Conservation (phyloP, 2,888 invertebrate genomes). For the Nesidiocoris tenuis region DNA sequence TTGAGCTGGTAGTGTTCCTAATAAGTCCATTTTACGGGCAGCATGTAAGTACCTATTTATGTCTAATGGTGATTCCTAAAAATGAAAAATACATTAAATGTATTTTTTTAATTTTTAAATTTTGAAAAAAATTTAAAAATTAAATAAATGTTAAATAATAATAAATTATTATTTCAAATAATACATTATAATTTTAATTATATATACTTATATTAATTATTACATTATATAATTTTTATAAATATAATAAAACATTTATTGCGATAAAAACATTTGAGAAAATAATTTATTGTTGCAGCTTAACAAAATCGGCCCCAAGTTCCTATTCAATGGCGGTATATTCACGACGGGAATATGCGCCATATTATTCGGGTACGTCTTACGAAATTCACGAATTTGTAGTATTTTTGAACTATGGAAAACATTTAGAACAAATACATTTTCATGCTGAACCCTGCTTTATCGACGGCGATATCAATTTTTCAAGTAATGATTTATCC, state of each 20-base stretch:
- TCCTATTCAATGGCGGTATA: slow-evolving; percentile 79
- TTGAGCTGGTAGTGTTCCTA: slow-evolving; percentile 78
- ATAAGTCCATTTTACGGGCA: slow-evolving; percentile 81
- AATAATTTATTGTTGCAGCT: slow-evolving; percentile 56
- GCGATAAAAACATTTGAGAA: not conserved
- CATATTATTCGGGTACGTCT: slow-evolving; percentile 75
- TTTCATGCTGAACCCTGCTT: too few relatives aligned
- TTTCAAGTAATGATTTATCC: too few relatives aligned
- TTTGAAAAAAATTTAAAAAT: not conserved
- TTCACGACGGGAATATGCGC: slow-evolving; percentile 80
- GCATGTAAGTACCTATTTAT: slow-evolving; percentile 63
- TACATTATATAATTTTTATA: too few relatives aligned
- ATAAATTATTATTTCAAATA: too few relatives aligned
- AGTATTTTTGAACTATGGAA: too few relatives aligned
- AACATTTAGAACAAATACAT: too few relatives aligned
- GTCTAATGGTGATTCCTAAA: too few relatives aligned
- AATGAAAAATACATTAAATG: not conserved
- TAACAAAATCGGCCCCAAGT: slow-evolving; percentile 74
- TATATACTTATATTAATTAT: too few relatives aligned
- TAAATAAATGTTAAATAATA: not conserved
- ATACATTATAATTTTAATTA: too few relatives aligned
- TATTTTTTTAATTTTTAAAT: slow-evolving; percentile 1
- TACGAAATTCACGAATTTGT: too few relatives aligned
- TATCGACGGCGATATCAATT: too few relatives aligned
- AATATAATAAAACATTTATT: too few relatives aligned